Conservation (phyloP, 2,113 vertebrate species). For the Fulica atra region DNA sequence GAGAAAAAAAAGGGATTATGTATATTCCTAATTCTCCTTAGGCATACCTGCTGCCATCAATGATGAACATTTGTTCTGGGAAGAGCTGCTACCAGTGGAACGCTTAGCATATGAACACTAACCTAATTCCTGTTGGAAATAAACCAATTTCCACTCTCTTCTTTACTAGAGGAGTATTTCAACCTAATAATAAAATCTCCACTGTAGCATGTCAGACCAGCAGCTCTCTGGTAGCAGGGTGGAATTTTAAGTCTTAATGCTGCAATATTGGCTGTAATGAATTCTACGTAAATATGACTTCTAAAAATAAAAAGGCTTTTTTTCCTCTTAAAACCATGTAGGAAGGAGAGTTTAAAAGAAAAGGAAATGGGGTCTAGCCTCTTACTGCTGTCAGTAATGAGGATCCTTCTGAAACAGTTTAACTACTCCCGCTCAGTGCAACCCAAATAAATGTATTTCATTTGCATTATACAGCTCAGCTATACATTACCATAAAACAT, state of each 20-base stretch:
- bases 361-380: background rate
- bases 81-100: constrained; percentile 49
- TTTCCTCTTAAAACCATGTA: background rate
- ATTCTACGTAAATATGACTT: constrained; percentile 31
- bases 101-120: constrained; percentile 58
- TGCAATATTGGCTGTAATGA: constrained; percentile 31
- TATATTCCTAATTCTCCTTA: constrained; percentile 20
- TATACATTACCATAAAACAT: background rate
- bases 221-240: constrained; percentile 41
- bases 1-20: background rate
- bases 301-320: constrained; percentile 38
- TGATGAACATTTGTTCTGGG: constrained; percentile 63
- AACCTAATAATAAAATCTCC: constrained; percentile 62
- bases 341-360: background rate
- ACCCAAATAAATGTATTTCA: background rate
- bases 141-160: constrained; percentile 65
- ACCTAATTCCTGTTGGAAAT: constrained; percentile 69
- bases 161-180: constrained; percentile 57
- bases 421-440: background rate
- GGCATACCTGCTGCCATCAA: constrained; percentile 49
- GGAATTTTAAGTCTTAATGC: constrained; percentile 62
- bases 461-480: background rate
- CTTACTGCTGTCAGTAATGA: background rate
- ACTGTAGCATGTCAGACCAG: constrained; percentile 59
- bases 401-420: background rate